Evolutionary conservation across 2,797 vertebrate genomes (phyloP), one percentile per base, ranked within the genome.

Genomic region (Macrochelys suwanniensis): DNA sequence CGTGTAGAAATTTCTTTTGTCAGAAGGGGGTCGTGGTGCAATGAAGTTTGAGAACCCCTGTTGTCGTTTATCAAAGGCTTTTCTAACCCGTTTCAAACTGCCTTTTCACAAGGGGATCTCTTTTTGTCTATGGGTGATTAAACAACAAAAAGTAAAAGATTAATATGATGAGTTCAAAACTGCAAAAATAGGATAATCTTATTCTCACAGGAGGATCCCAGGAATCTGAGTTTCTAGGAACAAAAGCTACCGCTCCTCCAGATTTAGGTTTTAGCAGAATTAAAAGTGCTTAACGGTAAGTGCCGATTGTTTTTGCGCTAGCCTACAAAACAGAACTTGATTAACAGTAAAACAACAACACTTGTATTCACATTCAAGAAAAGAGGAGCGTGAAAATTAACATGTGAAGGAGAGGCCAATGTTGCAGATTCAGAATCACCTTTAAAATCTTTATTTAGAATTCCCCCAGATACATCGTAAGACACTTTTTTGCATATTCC

Each of bases 271-370:
- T 97, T 91, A 91, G 68, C 0, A 0, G 80, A 90, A 94, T 96
- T 96, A 90, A 82, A 0, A 0, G 88, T 93, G 78, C 95, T 97
- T 90, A 96, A 92, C 65, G 89, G 82, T 89, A 91, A 97, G 78
- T n/a, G 93, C 91, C 61, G 79, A 89, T 77, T 90, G 90, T 80
- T 13, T 93, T 93, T 92, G 94, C n/a, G 81, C 89, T 77, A 96
- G 83, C 87, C 61, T 92, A 81, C 94, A 91, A 90, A 80, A 74
- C 59, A 87, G 82, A 95, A 94, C 84, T 94, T 89, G 78, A 74
- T 88, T 94, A 96, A 95, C 84, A 95, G 81, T 92, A 93, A 95
- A 93, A 96, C 79, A 97, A 97, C 92, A 96, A 95, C 80, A 74
- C 5, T 92, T 93, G 88, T 85, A 93, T 96, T 94, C 91, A 95